Evolutionary conservation across 1,140 invertebrate species (phyloP), one percentile per base, ranked within the genome.

Genomic region (Cotesia vestalis): DNA sequence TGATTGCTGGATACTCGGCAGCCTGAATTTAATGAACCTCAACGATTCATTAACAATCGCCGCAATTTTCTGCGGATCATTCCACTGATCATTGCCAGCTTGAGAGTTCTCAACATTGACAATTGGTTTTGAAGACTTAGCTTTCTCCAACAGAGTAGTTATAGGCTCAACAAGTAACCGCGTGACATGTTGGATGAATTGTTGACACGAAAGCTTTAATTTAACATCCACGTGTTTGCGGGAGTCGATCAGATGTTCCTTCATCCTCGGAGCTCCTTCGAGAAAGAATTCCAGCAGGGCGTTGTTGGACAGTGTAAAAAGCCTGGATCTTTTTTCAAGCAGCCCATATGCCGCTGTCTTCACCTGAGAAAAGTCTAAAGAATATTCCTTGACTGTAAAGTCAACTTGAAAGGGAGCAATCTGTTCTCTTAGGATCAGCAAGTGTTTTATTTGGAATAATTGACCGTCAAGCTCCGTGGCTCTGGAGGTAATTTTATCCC

Each of bases 381-480:
- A 92, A 0, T 95, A 96, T 87, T 99, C 96, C 83, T 95, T 95
- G 0, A 97, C 91, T 0, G 95, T 93, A 79, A 98, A 97, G 79
- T 98, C 96, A 0, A 98, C 95, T 86, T 99, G 97, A 83, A 99
- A 99, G 0, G 98, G 98, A 0, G 97, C 96, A 51, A 99, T 99
- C 87, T 99, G 98, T 83, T 99, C 98, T 20, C 98, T 85, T 0
- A 99, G 86, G 64, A 99, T 99, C 3, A 99, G 87, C 55, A 99
- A 87, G 88, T 99, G 98, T 86, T 99, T 99, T 40, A 99, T 97
- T 85, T 99, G 92, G 86, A 99, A 99, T 5, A 99, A 87, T 80
- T 96, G 92, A 0, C 95, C 96, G 87, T 99, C 97, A n/a, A 98
- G 88, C 4, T 88, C 81, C 4, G 91, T 92, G 73, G 92, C 91